Base-by-base conservation (phyloP, 2,888 invertebrate genomes). In the Taenaris catops region DNA sequence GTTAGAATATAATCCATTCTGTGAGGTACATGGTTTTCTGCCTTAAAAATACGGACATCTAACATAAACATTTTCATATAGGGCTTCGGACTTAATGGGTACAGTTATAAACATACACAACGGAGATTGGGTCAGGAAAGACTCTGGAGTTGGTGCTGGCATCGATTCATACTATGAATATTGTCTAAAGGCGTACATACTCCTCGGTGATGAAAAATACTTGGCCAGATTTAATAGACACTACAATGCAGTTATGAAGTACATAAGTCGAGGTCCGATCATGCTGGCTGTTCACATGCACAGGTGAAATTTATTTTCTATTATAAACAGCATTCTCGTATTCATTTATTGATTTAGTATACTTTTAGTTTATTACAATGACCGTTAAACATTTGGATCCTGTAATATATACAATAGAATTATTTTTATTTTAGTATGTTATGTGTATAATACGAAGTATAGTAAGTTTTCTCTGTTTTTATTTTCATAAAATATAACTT, bases 101-200 rank as follows among this genome's bases (percentile, higher is more conserved):
- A 97, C 98, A 0, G 97, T 98, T 3, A 90, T 99, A 31, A 98
- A 99, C 81, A 94, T 99, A n/a, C 96, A 99, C 71, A 97, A 95
- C 1, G 99, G 99, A 0, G 97, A 98, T 74, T 99, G 99, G 99
- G 93, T 98, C 2, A 89, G 99, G 25, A 91, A 97, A 58, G 98
- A 99, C 72, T 96, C 97, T 1, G 98, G 99, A 1, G 96, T 99
- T 3, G 99, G 99, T n/a, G 99, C 99, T 6, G 99, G 99, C 11
- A 98, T 99, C 52, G 99, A 99, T 79, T 98, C 98, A 0, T 99
- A 99, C 75, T 99, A 99, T 65, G 99, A 99, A 75, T 99, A 99
- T 75, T 95, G 97, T 47, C 89, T 99, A 14, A 99, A 99, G 75
- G 97, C 98, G 0, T 99, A 99, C 74, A 96, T 99, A 48, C 88